These are phyloP conservation scores for Leucoraja erinaceus DNA, from an alignment of 2,113 vertebrate species.

Conservation along the genomic window DNA sequence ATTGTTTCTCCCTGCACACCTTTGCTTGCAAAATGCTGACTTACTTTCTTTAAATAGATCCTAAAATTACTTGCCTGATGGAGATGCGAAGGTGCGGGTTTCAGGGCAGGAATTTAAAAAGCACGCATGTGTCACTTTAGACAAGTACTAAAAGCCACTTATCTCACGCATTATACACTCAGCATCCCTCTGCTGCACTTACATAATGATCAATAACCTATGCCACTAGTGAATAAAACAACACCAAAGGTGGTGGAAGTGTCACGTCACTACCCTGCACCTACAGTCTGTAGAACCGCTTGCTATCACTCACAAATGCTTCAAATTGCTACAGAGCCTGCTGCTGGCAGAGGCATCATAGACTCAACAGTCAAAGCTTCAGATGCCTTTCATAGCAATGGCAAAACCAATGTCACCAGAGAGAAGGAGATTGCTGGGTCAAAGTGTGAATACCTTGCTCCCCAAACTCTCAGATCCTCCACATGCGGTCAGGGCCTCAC, in stretches of 20 bases:
- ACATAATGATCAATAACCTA: background rate
- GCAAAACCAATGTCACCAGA: background rate
- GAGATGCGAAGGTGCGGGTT: background rate
- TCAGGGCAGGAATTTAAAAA: background rate
- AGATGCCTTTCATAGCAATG: background rate
- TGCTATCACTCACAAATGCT: background rate
- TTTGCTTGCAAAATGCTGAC: background rate
- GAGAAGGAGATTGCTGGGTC: no score
- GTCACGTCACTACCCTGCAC: background rate
- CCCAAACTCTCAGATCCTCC: no score
- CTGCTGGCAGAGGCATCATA: background rate
- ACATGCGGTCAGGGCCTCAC: no score
- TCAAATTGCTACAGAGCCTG: background rate
- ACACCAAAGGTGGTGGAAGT: background rate
- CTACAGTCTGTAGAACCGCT: background rate
- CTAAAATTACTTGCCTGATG: background rate
- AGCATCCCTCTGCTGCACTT: background rate
- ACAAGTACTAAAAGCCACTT: constrained; percentile 26
- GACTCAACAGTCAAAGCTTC: background rate
- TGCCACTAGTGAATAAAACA: background rate
- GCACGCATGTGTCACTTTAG: background rate
- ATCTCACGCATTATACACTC: background rate
- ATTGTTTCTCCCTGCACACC: background rate
- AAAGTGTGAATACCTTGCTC: no score
- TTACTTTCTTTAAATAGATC: background rate